Percentiles rank a stretch among this genome's conserved stretches.
phyloP scores from a whole-genome alignment of 2,888 invertebrate species.

The Hoplodrina ambigua region DNA sequence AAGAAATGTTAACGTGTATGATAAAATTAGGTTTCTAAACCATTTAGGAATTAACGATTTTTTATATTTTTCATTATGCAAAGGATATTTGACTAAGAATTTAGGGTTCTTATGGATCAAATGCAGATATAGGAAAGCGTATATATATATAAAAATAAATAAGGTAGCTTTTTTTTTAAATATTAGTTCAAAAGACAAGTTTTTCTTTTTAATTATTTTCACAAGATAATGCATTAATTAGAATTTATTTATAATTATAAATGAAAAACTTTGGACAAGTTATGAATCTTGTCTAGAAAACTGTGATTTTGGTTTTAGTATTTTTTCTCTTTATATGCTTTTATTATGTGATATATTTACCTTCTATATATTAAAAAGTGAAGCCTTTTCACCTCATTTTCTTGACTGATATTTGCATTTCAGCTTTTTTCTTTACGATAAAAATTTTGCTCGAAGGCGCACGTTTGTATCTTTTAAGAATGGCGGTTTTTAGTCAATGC shows the following conservation, averaged over 20 bases:
- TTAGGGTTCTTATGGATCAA: constrained; percentile 77
- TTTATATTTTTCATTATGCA: constrained; percentile 89
- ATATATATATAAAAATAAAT: constrained; percentile 82
- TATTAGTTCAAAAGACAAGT: constrained; percentile 87
- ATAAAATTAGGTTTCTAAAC: constrained; percentile 89
- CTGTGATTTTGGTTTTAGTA: constrained; percentile 91
- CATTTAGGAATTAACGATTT: constrained; percentile 87
- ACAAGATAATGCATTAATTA: constrained; percentile 78
- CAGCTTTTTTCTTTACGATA: constrained; percentile 69
- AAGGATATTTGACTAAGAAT: constrained; percentile 85
- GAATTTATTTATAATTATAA: constrained; percentile 85
- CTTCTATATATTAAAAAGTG: constrained; percentile 77
- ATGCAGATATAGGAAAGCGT: constrained; percentile 80
- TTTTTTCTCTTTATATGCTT: constrained; percentile 84
- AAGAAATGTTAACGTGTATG: constrained; percentile 87
- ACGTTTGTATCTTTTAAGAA: constrained; percentile 58
- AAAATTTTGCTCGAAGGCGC: constrained; percentile 47
- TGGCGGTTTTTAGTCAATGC: constrained; percentile 28
- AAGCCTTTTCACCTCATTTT: constrained; percentile 73
- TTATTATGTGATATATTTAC: constrained; percentile 86
- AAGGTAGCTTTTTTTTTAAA: constrained; percentile 80
- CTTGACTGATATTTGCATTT: constrained; percentile 82
- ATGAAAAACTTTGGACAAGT: constrained; percentile 83
- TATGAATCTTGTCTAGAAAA: constrained; percentile 86
- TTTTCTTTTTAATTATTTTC: constrained; percentile 76